Base-by-base conservation (phyloP, 2,113 vertebrate species). In the Misgurnus anguillicaudatus region DNA sequence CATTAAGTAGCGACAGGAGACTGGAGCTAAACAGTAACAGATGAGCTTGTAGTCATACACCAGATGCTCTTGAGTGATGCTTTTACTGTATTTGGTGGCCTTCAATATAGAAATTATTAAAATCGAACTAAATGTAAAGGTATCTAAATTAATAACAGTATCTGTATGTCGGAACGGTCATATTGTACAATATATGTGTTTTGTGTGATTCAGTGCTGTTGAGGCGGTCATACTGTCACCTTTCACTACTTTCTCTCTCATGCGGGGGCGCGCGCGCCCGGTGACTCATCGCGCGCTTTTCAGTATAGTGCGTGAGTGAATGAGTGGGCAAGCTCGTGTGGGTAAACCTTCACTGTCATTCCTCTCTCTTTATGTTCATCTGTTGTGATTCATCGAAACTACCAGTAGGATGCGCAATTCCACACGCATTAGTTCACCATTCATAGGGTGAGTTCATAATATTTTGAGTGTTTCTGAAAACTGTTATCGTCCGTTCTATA, bases 271-370 rank as follows among this genome's bases (percentile, higher is more conserved):
- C 65, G 84, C 4, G 39, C 83, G 39, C 71, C 73, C 64, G 68
- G 77, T 91, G 88, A 91, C 77, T 89, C 87, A 87, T 80, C 79
- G 7, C 9, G 24, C 24, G 77, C 74, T 65, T 70, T 65, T 64
- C 73, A 53, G 17, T 19, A 19, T 48, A 6, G 78, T 17, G 78
- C 42, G 73, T 9, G 66, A 19, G 42, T 14, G 45, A 53, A 11
- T 65, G 70, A 39, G 68, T 66, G 42, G 57, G 71, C 71, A 60
- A 31, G 71, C 11, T 45, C 80, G 36, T 68, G 45, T 75, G 8
- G 45, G 42, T 53, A 24, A 31, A 41, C 61, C 39, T 55, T 77
- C 24, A 36, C 57, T 31, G 13, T 74, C 41, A 21, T 47, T 41
- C 57, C 57, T 74, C 55, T 19, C 38, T 39, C 24, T 31, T 19